Evolutionary conservation across 2,113 vertebrate species (phyloP).

Genomic region (Greenwoodochromis staneri): DNA sequence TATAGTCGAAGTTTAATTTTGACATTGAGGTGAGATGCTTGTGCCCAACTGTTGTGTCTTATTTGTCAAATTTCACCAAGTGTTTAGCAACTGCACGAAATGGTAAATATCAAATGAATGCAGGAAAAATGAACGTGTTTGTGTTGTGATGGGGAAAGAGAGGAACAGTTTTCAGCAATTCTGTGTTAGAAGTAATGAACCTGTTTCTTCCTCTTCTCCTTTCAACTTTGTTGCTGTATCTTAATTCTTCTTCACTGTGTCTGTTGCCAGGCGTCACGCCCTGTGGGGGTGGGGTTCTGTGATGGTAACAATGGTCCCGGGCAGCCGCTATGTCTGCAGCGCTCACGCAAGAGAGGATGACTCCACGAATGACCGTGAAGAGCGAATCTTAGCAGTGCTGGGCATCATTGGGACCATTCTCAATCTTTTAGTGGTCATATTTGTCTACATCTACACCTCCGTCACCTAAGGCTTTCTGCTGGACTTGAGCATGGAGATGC

Average conservation of each 20-base stretch:
- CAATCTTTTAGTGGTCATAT: slow-evolving; percentile 81
- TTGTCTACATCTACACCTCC: slow-evolving; percentile 83
- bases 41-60: neutral
- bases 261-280: slow-evolving; percentile 52
- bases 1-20: neutral
- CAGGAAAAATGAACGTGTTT: neutral
- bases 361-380: slow-evolving; percentile 69
- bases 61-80: neutral
- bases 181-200: neutral
- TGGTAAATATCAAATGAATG: neutral
- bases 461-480: slow-evolving; percentile 54
- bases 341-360: slow-evolving; percentile 62
- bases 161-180: neutral
- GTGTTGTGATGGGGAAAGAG: neutral
- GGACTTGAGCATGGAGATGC: neutral
- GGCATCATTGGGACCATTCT: slow-evolving; percentile 78
- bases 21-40: neutral
- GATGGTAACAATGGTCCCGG: slow-evolving; percentile 75
- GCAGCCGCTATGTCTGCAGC: slow-evolving; percentile 63
- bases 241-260: neutral
- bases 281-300: slow-evolving; percentile 64
- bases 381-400: slow-evolving; percentile 70
- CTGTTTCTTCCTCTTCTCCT: neutral
- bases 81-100: neutral
- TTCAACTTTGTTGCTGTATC: neutral